These are phyloP conservation scores for Thereva unica DNA, from an alignment of 2,888 invertebrate species.

Conservation along the genomic window DNA sequence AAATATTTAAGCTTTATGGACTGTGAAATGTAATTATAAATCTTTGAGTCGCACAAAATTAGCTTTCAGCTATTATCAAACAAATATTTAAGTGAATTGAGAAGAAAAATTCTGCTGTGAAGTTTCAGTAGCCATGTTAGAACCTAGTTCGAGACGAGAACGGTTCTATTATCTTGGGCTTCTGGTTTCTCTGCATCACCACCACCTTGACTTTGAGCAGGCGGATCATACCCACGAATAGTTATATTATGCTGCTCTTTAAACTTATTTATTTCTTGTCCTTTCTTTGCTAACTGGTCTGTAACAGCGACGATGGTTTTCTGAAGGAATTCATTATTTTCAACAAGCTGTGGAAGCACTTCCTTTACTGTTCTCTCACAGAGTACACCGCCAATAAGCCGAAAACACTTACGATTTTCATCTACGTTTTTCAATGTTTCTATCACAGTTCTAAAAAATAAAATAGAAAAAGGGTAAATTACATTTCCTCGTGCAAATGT, in stretches of 20 bases:
- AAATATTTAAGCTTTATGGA: too few species aligned
- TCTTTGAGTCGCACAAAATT: too few species aligned
- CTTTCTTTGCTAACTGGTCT: slow-evolving; percentile 83
- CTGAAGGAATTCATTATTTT: slow-evolving; percentile 78
- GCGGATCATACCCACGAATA: slow-evolving; percentile 69
- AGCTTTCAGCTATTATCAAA: too few species aligned
- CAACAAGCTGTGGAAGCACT: slow-evolving; percentile 80
- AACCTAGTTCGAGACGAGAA: not conserved
- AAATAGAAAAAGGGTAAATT: too few species aligned
- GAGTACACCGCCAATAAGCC: slow-evolving; percentile 91
- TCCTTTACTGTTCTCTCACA: slow-evolving; percentile 92
- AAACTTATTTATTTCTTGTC: slow-evolving; percentile 87
- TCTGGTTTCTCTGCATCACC: slow-evolving; percentile 49
- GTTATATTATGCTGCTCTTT: slow-evolving; percentile 88
- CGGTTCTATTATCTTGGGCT: not conserved
- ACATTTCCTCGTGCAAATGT: too few species aligned
- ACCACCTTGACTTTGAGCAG: slow-evolving; percentile 50
- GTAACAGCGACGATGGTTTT: slow-evolving; percentile 78
- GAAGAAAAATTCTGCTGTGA: too few species aligned
- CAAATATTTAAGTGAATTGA: too few species aligned
- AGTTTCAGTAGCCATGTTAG: too few species aligned
- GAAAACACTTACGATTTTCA: slow-evolving; percentile 83
- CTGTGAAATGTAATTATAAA: too few species aligned
- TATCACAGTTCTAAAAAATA: slow-evolving; percentile 77
- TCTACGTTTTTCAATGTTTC: slow-evolving; percentile 88